These are phyloP conservation scores for Cotesia chilonis DNA, from an alignment of 1,140 invertebrate genomes.

Conservation along the genomic window DNA sequence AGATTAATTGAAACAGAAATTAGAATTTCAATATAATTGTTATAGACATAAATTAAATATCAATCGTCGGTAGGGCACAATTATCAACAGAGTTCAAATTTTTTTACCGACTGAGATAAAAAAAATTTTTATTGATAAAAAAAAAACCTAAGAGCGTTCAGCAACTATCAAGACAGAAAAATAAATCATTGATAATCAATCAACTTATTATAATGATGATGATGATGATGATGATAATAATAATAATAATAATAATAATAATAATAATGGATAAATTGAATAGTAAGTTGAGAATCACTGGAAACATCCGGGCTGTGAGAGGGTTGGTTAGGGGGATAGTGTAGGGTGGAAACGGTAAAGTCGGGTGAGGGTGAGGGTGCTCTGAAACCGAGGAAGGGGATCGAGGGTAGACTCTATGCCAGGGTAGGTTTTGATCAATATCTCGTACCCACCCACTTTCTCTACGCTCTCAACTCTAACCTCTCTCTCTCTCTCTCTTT, in stretches of 20 bases:
- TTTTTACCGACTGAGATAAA: too few species aligned
- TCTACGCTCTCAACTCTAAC: not conserved
- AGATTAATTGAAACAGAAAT: too few species aligned
- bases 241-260: slow-evolving; percentile 4
- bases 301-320: slow-evolving; percentile 41
- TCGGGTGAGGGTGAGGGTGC: slow-evolving; percentile 16
- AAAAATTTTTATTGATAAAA: not conserved
- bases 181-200: too few species aligned
- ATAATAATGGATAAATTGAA: slow-evolving; percentile 1
- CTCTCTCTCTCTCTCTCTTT: slow-evolving; percentile 36
- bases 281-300: slow-evolving; percentile 49
- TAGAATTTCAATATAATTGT: too few species aligned
- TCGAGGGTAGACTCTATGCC: slow-evolving; percentile 55
- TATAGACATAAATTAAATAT: too few species aligned
- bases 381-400: slow-evolving; percentile 32
- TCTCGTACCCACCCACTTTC: slow-evolving; percentile 61
- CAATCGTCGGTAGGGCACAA: too few species aligned
- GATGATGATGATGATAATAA: too few species aligned
- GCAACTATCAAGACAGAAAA: not conserved
- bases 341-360: slow-evolving; percentile 35
- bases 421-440: slow-evolving; percentile 68
- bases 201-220: too few species aligned
- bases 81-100: too few species aligned
- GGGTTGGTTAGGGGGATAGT: slow-evolving; percentile 18
- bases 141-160: not conserved